A percentile compares a stretch with the other conserved stretches of the same genome.
phyloP scores from a whole-genome alignment of 2,797 vertebrate genomes.

The Siniperca undulata region DNA sequence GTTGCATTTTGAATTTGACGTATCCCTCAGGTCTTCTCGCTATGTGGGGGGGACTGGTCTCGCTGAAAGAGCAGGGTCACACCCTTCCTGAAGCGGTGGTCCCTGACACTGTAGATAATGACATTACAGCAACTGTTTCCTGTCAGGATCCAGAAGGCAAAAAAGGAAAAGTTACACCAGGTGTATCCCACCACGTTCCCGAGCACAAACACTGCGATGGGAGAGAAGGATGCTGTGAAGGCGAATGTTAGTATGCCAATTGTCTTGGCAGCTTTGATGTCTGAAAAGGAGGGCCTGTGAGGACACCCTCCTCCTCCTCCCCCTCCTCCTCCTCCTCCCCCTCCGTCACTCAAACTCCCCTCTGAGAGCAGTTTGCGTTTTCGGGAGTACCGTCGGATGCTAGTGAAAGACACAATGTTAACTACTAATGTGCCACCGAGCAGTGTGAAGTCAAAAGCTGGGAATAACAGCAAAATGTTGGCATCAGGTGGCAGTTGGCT shows the following conservation, averaged over 20 bases:
- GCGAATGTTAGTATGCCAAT: slow-evolving; percentile 89
- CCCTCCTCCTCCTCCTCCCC: slow-evolving; percentile 44
- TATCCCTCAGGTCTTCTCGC: slow-evolving; percentile 76
- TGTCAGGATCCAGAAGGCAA: slow-evolving; percentile 90
- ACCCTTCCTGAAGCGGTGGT: slow-evolving; percentile 88
- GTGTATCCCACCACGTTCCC: slow-evolving; percentile 88
- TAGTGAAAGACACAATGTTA: slow-evolving; percentile 87
- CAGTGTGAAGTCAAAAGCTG: slow-evolving; percentile 87
- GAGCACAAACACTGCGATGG: slow-evolving; percentile 89
- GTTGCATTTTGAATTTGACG: not conserved
- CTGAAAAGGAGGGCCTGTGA: slow-evolving; percentile 87
- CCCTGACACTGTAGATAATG: slow-evolving; percentile 88
- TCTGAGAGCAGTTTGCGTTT: slow-evolving; percentile 86
- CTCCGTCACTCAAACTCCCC: slow-evolving; percentile 76
- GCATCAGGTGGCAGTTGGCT: slow-evolving; percentile 71
- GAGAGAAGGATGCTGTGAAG: slow-evolving; percentile 88
- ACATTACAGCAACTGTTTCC: slow-evolving; percentile 91
- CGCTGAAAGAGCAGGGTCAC: slow-evolving; percentile 85
- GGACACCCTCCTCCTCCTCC: slow-evolving; percentile 67
- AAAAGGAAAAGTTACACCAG: slow-evolving; percentile 91
- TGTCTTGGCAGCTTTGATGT: slow-evolving; percentile 90
- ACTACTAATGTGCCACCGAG: slow-evolving; percentile 84
- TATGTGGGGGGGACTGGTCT: slow-evolving; percentile 71
- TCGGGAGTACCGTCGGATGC: slow-evolving; percentile 83
- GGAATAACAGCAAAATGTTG: slow-evolving; percentile 87